Percentiles rank a stretch among this genome's conserved stretches.
These are phyloP conservation scores for Dendrolimus houi DNA, from an alignment of 2,888 invertebrate species.

Conservation along the genomic window DNA sequence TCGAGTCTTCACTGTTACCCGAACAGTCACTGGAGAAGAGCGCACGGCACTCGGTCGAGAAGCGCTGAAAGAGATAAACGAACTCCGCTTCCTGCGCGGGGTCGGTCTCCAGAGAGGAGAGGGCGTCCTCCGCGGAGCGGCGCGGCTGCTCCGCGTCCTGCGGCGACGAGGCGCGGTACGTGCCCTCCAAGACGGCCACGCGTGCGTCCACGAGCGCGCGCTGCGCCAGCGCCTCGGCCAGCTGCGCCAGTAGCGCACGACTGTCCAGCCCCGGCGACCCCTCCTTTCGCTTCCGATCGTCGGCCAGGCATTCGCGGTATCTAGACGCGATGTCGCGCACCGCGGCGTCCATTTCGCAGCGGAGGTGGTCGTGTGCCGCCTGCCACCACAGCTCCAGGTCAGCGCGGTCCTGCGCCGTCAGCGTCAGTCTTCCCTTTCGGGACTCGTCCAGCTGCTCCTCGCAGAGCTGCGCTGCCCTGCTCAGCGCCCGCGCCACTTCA, in stretches of 20 bases:
- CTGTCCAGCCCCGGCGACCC: conserved; percentile 56
- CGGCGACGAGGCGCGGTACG: conserved; percentile 50
- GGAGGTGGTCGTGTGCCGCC: conserved; percentile 82
- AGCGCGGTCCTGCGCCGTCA: conserved; percentile 81
- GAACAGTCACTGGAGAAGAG: conserved; percentile 75
- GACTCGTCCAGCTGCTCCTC: conserved; percentile 77
- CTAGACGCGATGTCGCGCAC: conserved; percentile 80
- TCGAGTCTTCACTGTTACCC: conserved; percentile 74
- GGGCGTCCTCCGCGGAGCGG: conserved; percentile 48
- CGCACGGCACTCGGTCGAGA: conserved; percentile 78
- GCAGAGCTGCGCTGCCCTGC: conserved; percentile 82
- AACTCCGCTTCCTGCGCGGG: conserved; percentile 80
- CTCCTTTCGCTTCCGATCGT: conserved; percentile 20
- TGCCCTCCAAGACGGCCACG: conserved; percentile 80
- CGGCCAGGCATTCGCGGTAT: conserved; percentile 80
- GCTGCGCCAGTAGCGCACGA: conserved; percentile 30
- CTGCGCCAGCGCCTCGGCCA: conserved; percentile 37
- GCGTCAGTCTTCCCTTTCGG: conserved; percentile 75
- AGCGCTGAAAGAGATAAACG: conserved; percentile 79
- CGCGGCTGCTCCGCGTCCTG: conserved; percentile 16
- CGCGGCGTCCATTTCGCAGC: conserved; percentile 83
- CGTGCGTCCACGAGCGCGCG: conserved; percentile 82
- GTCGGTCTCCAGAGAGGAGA: conserved; percentile 71
- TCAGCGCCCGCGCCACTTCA: conserved; percentile 84
- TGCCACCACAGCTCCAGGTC: conserved; percentile 86